Base-by-base conservation (phyloP, 2,888 invertebrate species). In the Spodoptera exigua region DNA sequence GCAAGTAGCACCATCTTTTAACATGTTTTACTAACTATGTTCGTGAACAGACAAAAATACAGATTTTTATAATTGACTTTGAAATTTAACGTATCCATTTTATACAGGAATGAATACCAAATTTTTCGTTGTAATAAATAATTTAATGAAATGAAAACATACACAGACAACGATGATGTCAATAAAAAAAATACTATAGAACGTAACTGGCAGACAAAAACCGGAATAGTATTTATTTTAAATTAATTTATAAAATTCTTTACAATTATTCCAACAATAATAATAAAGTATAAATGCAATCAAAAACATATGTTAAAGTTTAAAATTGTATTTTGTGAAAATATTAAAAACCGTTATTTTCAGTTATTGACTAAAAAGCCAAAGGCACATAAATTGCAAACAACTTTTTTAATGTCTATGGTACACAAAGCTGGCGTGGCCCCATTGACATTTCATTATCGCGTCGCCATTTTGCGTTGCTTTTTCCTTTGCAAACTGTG, bases 391-490 rank as follows among this genome's bases (percentile, higher is more conserved):
- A 18, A 1, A 13, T 9, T 27, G 17, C 16, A 40, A 16, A 11
- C 12, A 17, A 17, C 2, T 40, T 40, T 40, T 40, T 14, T 27
- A 11, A 61, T 43, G 56, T 57, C 59, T 58, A 59, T 69, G 55
- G 53, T 54, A 5, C 21, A 55, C 18, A 40, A 61, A 62, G 68
- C 36, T 77, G 71, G 76, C 76, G 73, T 77, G 75, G 76, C 79
- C 66, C 62, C 67, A 46, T 62, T 73, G 67, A 69, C 67, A 69
- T 32, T 53, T 62, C 52, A 48, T 9, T 55, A 52, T 17, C 14
- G 66, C 79, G 74, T 34, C 87, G 90, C 89, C 89, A 90, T 89
- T 86, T 90, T 90, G 85, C 82, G 78, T 86, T 85, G 83, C 82
- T 81, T 63, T 74, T 76, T 70, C 66, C 70, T 69, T 76, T 75